Evolutionary conservation across 2,113 vertebrate species (phyloP), one percentile per base, ranked within the genome.

Genomic region (Gadus macrocephalus): DNA sequence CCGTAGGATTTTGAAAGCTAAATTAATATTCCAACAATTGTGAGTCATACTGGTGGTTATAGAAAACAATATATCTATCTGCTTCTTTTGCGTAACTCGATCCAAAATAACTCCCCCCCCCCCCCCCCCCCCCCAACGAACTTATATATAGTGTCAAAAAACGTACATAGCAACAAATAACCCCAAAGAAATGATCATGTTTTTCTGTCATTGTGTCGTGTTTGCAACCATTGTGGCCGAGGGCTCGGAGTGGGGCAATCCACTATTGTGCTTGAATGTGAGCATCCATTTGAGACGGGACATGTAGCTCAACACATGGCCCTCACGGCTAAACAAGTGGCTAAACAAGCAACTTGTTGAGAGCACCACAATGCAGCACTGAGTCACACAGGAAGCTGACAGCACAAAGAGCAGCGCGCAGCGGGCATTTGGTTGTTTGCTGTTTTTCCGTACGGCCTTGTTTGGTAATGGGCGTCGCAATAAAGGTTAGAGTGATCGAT

Each of bases 361-460:
- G 85, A 68, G 72, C 71, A 69, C 72, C 76, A 88, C 90, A 91
- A 88, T 86, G 84, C 81, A 27, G 70, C 73, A n/a, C 64, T 78
- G 86, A 88, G 78, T 86, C 87, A 88, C 22, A 74, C 87, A 88
- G 90, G 87, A 91, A 89, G 84, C 42, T 66, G 72, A 64, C 74
- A 77, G 84, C 84, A 91, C 87, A 89, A 86, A 85, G 79, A 78
- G 19, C 64, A 72, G 72, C 72, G 62, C 64, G 72, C 53, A 71
- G 72, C 79, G 69, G 61, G 64, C 61, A 14, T 12, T 14, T 9
- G 42, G 38, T 14, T 49, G 42, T 82, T 83, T 76, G 71, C 79
- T 79, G 42, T 62, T 56, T 72, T 79, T 53, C 66, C 55, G 42
- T 7, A 14, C 11, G 0, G 42, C 42, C 42, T 49, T 49, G 42